Conservation (phyloP, 1,140 invertebrate species). For the Formica selysi region DNA sequence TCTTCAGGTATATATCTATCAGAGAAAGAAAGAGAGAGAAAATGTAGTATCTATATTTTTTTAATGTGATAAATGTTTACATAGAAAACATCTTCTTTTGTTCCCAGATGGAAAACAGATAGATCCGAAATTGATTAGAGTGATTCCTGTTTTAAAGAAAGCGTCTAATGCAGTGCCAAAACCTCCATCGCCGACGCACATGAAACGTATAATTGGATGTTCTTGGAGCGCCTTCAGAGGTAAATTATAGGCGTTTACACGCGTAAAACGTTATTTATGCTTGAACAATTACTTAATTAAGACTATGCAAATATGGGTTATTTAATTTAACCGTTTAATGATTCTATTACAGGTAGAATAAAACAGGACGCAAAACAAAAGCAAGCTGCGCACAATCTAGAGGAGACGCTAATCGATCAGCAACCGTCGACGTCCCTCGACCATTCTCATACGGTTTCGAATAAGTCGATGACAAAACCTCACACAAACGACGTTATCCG, state of each 20-base stretch:
- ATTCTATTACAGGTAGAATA: slow-evolving; percentile 75
- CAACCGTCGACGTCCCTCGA: slow-evolving; percentile 71
- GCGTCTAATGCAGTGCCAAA: slow-evolving; percentile 78
- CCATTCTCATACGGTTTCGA: slow-evolving; percentile 45
- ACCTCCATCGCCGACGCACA: slow-evolving; percentile 78
- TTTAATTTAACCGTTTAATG: not conserved
- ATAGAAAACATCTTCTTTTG: slow-evolving; percentile 21
- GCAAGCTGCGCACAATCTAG: slow-evolving; percentile 33
- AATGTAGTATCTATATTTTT: not conserved
- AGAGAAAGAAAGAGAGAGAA: not conserved
- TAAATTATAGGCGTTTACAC: slow-evolving; percentile 56
- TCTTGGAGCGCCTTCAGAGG: slow-evolving; percentile 85
- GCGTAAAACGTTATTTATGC: not conserved
- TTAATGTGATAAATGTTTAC: not conserved
- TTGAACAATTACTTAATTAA: not conserved
- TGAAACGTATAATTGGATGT: slow-evolving; percentile 82
- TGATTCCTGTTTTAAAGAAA: slow-evolving; percentile 81
- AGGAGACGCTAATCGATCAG: slow-evolving; percentile 38
- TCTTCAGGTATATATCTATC: slow-evolving; percentile 76
- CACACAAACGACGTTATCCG: slow-evolving; percentile 65
- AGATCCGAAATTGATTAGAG: slow-evolving; percentile 84
- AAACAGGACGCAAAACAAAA: slow-evolving; percentile 66
- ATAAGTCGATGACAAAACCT: slow-evolving; percentile 54
- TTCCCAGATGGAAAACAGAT: slow-evolving; percentile 82
- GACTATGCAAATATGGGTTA: not conserved